These are phyloP conservation scores for Carterocephalus palaemon DNA, from an alignment of 2,888 invertebrate genomes.

Conservation along the genomic window DNA sequence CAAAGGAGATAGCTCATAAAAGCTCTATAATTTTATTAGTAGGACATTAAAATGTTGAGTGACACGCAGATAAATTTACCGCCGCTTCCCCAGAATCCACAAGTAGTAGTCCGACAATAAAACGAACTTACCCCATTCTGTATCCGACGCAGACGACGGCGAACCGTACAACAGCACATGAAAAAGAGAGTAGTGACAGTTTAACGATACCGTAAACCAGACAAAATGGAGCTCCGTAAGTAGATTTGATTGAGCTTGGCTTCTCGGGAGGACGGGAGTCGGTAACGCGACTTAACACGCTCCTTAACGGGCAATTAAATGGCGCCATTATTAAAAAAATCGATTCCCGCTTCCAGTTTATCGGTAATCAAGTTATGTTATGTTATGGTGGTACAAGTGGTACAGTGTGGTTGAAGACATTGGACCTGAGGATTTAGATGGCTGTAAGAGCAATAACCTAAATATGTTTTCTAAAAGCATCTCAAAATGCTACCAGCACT, in stretches of 20 bases:
- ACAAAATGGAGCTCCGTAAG: constrained; percentile 49
- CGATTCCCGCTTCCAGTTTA: not conserved
- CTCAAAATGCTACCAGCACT: too few species aligned
- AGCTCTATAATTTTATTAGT: constrained; percentile 31
- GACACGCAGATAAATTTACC: constrained; percentile 35
- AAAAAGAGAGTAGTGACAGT: constrained; percentile 69
- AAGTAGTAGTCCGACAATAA: constrained; percentile 63
- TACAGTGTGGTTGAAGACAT: too few species aligned
- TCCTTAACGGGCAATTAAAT: constrained; percentile 48
- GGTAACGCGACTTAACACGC: constrained; percentile 20
- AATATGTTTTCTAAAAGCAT: too few species aligned
- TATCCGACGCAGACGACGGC: constrained; percentile 47
- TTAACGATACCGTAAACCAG: constrained; percentile 67
- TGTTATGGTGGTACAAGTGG: too few species aligned
- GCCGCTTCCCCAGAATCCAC: constrained; percentile 53
- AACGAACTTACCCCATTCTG: constrained; percentile 80
- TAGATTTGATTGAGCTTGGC: constrained; percentile 61
- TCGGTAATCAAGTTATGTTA: too few species aligned
- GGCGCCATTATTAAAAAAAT: constrained; percentile 13
- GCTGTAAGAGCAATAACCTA: too few species aligned
- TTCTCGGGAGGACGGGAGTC: constrained; percentile 50
- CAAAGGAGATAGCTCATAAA: constrained; percentile 31
- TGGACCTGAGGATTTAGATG: too few species aligned
- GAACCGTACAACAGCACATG: constrained; percentile 63
- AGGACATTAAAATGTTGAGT: constrained; percentile 33